phyloP scores from a whole-genome alignment of 2,888 invertebrate species.

The Rhagophthalmus giganteus region DNA sequence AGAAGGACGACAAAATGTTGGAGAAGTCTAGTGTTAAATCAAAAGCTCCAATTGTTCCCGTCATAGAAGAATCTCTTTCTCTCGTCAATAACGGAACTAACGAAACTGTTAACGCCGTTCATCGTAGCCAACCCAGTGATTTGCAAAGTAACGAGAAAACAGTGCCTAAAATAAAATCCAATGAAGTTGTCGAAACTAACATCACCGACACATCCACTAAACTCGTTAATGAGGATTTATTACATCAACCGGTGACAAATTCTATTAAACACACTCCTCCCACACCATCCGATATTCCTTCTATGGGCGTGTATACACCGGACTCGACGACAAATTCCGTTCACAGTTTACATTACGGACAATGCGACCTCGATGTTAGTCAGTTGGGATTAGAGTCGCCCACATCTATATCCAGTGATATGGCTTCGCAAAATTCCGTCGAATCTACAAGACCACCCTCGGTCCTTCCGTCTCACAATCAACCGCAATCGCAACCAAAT shows the following conservation, averaged over 20 bases:
- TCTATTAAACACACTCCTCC: conserved; percentile 58
- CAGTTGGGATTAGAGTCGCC: conserved; percentile 87
- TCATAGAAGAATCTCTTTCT: conserved; percentile 7
- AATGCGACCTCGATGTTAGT: conserved; percentile 81
- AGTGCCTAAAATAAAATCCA: conserved; percentile 22
- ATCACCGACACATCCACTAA: conserved; percentile 18
- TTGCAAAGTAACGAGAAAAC: conserved; percentile 2
- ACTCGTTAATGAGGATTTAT: conserved; percentile 29
- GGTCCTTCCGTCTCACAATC: conserved; percentile 53
- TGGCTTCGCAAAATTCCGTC: conserved; percentile 74
- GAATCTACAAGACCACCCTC: conserved; percentile 64
- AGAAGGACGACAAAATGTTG: too few species aligned
- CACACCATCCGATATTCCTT: conserved; percentile 64
- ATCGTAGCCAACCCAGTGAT: conserved; percentile 4
- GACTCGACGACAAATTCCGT: conserved; percentile 83
- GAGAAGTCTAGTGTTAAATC: conserved; percentile 29
- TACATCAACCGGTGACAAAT: conserved; percentile 40
- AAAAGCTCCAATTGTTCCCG: too few species aligned
- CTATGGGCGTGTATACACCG: conserved; percentile 84
- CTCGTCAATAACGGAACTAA: conserved; percentile 3
- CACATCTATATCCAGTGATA: conserved; percentile 83
- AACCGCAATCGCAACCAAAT: conserved; percentile 37
- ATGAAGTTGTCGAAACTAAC: conserved; percentile 22
- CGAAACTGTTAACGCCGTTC: conserved; percentile 1
- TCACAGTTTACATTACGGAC: conserved; percentile 74